Percentiles rank a stretch among this genome's conserved stretches.
Conservation (phyloP, 2,888 invertebrate genomes). For the Phania funesta region DNA sequence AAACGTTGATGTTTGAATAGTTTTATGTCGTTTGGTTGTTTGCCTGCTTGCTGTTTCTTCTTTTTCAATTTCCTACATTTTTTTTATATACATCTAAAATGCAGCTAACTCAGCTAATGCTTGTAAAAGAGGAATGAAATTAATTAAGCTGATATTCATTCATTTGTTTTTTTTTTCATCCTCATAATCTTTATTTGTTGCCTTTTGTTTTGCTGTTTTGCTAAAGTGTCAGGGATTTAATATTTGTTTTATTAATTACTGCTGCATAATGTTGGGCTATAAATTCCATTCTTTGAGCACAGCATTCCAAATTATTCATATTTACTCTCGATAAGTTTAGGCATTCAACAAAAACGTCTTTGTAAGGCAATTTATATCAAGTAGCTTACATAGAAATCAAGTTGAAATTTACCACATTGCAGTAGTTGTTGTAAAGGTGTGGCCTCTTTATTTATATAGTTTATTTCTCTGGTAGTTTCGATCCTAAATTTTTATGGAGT, state of each 20-base stretch:
- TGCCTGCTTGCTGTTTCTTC: conserved; percentile 23
- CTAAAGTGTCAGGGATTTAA: conserved; percentile 40
- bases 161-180: conserved; percentile 5
- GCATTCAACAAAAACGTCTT: too few relatives aligned
- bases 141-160: conserved; percentile 54
- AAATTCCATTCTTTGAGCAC: neutral
- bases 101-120: neutral
- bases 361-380: too few relatives aligned
- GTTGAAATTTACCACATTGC: too few relatives aligned
- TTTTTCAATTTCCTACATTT: neutral
- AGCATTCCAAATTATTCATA: neutral
- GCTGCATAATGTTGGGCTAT: conserved; percentile 50
- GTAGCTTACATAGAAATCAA: too few relatives aligned
- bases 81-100: conserved; percentile 9
- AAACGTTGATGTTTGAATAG: conserved; percentile 40
- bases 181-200: conserved; percentile 34
- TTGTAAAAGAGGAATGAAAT: conserved; percentile 22
- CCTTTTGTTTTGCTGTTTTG: conserved; percentile 22
- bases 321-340: neutral
- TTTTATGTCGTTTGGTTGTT: conserved; percentile 31
- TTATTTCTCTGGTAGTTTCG: too few relatives aligned
- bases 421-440: too few relatives aligned
- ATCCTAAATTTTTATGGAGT: too few relatives aligned
- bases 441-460: too few relatives aligned
- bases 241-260: conserved; percentile 62